Evolutionary conservation across 2,113 vertebrate genomes (phyloP), one percentile per base, ranked within the genome.

Genomic region (Gobiocypris rarus): DNA sequence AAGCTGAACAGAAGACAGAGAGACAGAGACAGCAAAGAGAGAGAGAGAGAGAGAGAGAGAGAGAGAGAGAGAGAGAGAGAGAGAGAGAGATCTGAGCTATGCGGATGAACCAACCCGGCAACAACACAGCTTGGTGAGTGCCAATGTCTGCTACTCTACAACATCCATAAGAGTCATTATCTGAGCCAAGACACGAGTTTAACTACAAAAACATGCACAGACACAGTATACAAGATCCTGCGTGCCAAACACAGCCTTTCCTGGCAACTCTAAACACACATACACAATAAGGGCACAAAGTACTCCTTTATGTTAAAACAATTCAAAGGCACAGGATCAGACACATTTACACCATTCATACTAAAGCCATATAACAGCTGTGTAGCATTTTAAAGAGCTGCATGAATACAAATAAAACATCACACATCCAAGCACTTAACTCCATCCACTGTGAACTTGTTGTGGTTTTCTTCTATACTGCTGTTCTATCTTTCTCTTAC

Each of bases 201-300:
- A 85, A 89, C 80, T 67, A 80, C 75, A 81, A 50, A 75, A 17
- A 69, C 86, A 69, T 63, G 58, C 52, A 82, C 86, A 83, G 26
- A 83, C 67, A 52, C 41, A 56, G 34, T 41, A 14, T 22, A 24
- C 15, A 79, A 50, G 26, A 59, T 63, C 43, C 0, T 43, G 10
- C 8, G 14, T 78, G n/a, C 56, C 56, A 79, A 79, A 61, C 38
- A 63, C 24, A 43, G 76, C 38, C n/a, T 45, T 45, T 48, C n/a
- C 76, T 45, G 14, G 34, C 38, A 78, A 45, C 22, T 41, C 26
- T 26, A 61, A 43, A 79, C 38, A 63, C 76, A 22, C 34, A 26
- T 26, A 4, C 56, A 78, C 22, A 59, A 26, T 17, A 14, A 54
- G 26, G 45, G 48, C 50, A 76, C 69, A 56, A 76, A 76, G 31